phyloP scores from a whole-genome alignment of 2,888 invertebrate species.

The Epinotia ramella region DNA sequence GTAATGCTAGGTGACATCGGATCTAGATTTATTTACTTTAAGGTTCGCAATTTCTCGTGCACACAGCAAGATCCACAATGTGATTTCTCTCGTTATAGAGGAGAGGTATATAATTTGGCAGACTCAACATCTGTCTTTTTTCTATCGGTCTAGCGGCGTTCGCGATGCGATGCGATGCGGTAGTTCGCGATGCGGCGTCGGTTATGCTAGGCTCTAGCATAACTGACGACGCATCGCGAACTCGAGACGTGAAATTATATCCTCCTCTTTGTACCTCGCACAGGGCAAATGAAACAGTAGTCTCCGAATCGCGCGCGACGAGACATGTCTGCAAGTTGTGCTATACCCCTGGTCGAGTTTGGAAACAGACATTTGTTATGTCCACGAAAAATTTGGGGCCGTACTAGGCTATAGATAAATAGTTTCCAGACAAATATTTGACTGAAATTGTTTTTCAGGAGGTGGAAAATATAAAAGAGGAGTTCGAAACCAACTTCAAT shows the following conservation, averaged over 20 bases:
- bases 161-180: no score
- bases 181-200: no score
- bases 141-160: not conserved
- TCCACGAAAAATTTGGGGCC: not conserved
- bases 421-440: not conserved
- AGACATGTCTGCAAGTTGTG: not conserved
- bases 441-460: slow-evolving; percentile 62
- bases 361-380: not conserved
- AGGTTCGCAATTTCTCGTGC: not conserved
- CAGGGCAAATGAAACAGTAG: not conserved
- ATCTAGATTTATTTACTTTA: not conserved
- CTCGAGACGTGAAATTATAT: not conserved
- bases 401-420: not conserved
- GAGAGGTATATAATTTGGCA: not conserved
- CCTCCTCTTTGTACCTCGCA: not conserved
- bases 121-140: not conserved
- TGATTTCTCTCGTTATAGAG: not conserved
- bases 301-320: not conserved
- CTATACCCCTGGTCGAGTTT: not conserved
- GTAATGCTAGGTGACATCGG: not conserved
- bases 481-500: slow-evolving; percentile 67
- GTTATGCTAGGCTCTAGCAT: not conserved
- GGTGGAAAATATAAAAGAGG: slow-evolving; percentile 73
- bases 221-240: not conserved
- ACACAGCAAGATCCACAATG: not conserved